These are phyloP conservation scores for Dolichoris vasculosae DNA, from an alignment of 1,140 invertebrate species.

Conservation along the genomic window DNA sequence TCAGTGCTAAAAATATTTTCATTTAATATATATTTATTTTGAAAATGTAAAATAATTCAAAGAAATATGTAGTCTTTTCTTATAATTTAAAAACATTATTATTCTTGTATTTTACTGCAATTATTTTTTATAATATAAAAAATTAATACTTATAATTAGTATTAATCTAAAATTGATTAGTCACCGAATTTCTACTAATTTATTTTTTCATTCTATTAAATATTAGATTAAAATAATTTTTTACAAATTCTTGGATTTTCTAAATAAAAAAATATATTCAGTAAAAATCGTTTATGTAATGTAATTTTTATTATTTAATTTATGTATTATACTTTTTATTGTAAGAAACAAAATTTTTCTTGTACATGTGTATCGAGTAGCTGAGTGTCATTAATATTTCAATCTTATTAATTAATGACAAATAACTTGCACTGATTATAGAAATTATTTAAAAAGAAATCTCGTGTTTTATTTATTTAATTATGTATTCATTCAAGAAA, in stretches of 20 bases:
- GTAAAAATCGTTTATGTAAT: not conserved
- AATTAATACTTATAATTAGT: not conserved
- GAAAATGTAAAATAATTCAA: conserved; percentile 26
- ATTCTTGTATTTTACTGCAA: not conserved
- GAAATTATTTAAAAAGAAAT: too few relatives aligned
- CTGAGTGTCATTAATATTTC: not conserved
- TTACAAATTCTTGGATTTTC: not conserved
- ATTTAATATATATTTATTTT: conserved; percentile 30
- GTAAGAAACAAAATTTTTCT: not conserved
- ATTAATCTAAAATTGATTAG: not conserved
- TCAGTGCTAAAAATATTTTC: conserved; percentile 11
- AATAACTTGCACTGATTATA: too few relatives aligned
- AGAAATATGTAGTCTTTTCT: conserved; percentile 12
- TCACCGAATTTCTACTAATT: not conserved
- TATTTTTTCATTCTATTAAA: not conserved
- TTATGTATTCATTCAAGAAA: too few relatives aligned
- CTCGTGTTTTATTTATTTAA: too few relatives aligned
- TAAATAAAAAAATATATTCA: not conserved
- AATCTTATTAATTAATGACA: not conserved
- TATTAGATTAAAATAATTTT: not conserved
- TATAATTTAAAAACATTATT: not conserved
- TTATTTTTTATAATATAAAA: not conserved
- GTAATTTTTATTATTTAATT: not conserved
- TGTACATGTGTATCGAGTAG: not conserved
- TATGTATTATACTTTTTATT: not conserved